A percentile compares a stretch with the other conserved stretches of the same genome.
Evolutionary conservation across 92 coral and sea anemone species (phyloP).

Genomic region (Umimayanthus kanabou): DNA sequence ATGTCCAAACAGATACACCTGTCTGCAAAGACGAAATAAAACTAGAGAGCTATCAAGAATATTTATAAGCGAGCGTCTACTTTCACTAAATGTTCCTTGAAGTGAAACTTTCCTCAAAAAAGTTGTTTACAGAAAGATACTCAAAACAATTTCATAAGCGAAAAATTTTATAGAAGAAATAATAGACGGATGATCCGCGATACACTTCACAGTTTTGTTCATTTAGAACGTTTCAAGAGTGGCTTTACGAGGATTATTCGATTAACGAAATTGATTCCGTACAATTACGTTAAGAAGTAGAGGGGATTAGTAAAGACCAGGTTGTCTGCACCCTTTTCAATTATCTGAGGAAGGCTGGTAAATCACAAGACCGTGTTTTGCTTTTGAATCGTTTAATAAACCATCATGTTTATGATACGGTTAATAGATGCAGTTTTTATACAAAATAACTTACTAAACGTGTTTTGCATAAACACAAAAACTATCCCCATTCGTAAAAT

Average conservation of each 20-base stretch:
- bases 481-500: neutral
- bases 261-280: neutral
- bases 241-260: neutral
- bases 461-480: neutral
- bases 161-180: too few relatives aligned
- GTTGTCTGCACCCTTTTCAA: neutral
- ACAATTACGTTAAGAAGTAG: slow-evolving; percentile 8
- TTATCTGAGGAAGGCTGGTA: neutral
- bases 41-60: too few relatives aligned
- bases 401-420: neutral
- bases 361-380: neutral
- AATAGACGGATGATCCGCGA: neutral
- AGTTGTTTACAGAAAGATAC: neutral
- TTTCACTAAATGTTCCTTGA: too few relatives aligned
- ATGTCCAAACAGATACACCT: neutral
- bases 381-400: neutral
- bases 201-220: neutral
- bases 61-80: too few relatives aligned
- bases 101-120: neutral
- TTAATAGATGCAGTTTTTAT: neutral
- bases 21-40: neutral
- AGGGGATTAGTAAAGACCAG: neutral
- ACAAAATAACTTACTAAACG: too few relatives aligned
- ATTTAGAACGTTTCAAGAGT: neutral
- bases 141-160: too few relatives aligned